Evolutionary conservation across 2,888 invertebrate genomes (phyloP), one percentile per base, ranked within the genome.

Genomic region (Colletes collaris): DNA sequence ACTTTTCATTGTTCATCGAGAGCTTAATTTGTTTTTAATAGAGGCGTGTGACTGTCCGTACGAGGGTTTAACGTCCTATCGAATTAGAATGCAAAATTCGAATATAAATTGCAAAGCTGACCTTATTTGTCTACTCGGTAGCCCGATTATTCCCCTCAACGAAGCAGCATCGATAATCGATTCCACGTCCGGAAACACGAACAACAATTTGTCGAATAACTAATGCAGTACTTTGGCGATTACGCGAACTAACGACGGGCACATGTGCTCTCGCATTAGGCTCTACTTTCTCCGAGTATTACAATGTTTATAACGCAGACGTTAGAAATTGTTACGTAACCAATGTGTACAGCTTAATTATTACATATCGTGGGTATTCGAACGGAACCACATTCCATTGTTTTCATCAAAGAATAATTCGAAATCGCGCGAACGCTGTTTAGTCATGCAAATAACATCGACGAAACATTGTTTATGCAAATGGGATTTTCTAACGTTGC

Each of bases 211-310:
- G 40, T 40, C 40, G 40, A 46, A 8, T 46, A 46, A 46, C 44
- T 46, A 46, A 46, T 8, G 10, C 40, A 8, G 2, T 46, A 46
- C 44, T 8, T 10, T 46, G 7, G 8, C 1, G 27, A 10, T 35
- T 58, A 52, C 27, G 4, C 40, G 58, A 13, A 46, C 16, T 37
- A 35, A 78, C 60, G 69, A 75, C 59, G 72, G 55, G 55, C 76
- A 62, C 19, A 35, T 27, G 10, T 50, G 69, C 52, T 16, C 50
- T 64, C 59, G n/a, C 40, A 46, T 60, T 27, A 27, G 37, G 35
- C 52, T 68, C 56, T 56, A 74, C 83, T 83, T 83, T 79, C 79
- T 74, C 80, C 37, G 13, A 11, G 40, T 59, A 58, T 64, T 40
- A n/a, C 52, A 40, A 7, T 40, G 11, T 53, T 70, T 60, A 35